Evolutionary conservation across 35 echinoderm and acorn worm species (phyloP), one percentile per base, ranked within the genome.

Genomic region (Apostichopus japonicus): DNA sequence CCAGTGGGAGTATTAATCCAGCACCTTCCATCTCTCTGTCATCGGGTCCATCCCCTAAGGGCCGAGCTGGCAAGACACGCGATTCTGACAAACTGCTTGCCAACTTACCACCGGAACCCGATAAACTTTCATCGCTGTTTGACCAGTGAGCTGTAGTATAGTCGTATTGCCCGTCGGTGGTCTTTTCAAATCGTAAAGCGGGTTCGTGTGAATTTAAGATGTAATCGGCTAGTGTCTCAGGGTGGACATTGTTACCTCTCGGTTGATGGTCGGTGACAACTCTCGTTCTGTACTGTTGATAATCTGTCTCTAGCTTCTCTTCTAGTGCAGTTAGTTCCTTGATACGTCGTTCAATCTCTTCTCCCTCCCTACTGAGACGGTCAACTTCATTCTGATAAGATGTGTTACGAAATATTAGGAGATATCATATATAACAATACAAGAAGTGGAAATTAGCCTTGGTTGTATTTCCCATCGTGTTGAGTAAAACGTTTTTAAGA

Each of bases 291-390:
- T 91, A 91, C n/a, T 91, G 90, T 19, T 91, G 90, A 19, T 91
- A 91, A 58, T 91, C 90, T 1, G 90, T 91, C 53, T 91, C 90
- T 53, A 91, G 51, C 53, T 91, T 91, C 54, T 77, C 90, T 78
- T 91, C 90, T 10, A 91, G 90, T 23, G 51, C 76, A 22, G 90
- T 93, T 25, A 96, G 91, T 77, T 99, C 97, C 58, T 93, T 54
- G 54, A 99, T 99, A 10, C 92, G 89, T 90, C 94, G 92, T 90
- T 99, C 97, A 78, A 99, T 99, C 8, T 96, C 75, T 79, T 99
- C 97, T 63, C 97, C 97, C 65, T 99, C 97, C 73, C 94, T 78
- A 33, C 97, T 94, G 14, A 99, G 86, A 51, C 95, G 95, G 27
- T 96, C 97, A 5, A 93, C 97, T 58, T 99, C 96, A 89, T 92